Base-by-base conservation (phyloP, 92 coral and sea anemone species). In the Metridium senile region DNA sequence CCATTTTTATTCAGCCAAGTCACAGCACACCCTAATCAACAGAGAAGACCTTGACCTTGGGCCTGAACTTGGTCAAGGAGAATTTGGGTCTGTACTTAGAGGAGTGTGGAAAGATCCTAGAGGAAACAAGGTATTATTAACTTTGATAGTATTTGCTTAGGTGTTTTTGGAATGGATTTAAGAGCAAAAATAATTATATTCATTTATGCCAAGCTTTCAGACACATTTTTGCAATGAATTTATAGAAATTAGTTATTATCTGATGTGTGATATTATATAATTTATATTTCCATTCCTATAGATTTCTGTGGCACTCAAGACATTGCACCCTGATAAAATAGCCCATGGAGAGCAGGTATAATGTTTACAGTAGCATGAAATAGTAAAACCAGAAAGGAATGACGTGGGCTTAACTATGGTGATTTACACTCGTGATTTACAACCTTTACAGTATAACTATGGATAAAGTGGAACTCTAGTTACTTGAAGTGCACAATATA, bases 291-390 rank as follows among this genome's bases (percentile, higher is more conserved):
- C 17, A 21, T n/a, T 1, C 30, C 66, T 65, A 19, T 70, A 94
- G 98, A 75, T 84, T 76, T 87, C 92, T 58, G 99, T 95, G 53
- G 99, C 99, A 1, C 65, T 95, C 39, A 95, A 95, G 53, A 95
- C 99, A 34, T 87, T 95, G 56, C 99, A 95, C 66, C 99, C 97
- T 17, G 99, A 95, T 70, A 95, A 95, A 80, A 87, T 95, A 57
- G 92, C 89, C 11, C 97, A 92, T 80, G 99, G 99, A 34, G 99
- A 95, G 58, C 99, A 95, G 99, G 99, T 92, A 77, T 39, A 63
- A 28, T 63, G 32, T 18, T 49, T 7, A 10, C n/a, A 0, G 1
- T 62, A n/a, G 13, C 8, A 39, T 39, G 13, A 39, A 39, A 39
- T 39, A 39, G 13, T 39, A 39, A 39, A 13, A 39, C n/a, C n/a